Conservation (phyloP, 2,888 invertebrate species). For the Achlya flavicornis region DNA sequence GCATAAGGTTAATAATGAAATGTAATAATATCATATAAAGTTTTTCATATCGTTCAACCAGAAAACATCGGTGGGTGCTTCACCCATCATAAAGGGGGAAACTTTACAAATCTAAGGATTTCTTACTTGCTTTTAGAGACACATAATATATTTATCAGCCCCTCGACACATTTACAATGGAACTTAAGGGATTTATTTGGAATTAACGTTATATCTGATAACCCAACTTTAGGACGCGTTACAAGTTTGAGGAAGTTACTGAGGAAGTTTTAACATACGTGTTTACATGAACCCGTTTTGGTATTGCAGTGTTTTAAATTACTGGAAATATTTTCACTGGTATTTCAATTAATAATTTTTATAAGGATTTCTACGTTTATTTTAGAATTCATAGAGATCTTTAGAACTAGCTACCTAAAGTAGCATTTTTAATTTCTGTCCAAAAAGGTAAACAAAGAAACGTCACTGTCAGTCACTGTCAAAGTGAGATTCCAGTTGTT, state of each 20-base stretch:
- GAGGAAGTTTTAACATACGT: conserved; percentile 35
- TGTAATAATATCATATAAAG: conserved; percentile 47
- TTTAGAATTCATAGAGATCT: no score
- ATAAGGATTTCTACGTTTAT: no score
- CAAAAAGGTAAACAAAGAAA: no score
- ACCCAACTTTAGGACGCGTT: conserved; percentile 41
- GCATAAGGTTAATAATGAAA: conserved; percentile 43
- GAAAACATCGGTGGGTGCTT: conserved; percentile 77
- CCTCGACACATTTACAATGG: conserved; percentile 78
- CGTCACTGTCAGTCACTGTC: no score
- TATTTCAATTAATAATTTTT: background rate
- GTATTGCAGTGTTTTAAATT: no score
- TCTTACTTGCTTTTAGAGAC: conserved; percentile 77
- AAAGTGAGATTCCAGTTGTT: no score
- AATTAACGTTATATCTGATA: conserved; percentile 63
- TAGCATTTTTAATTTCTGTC: no score
- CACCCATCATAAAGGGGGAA: conserved; percentile 80
- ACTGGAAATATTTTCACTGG: conserved; percentile 15
- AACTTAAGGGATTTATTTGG: conserved; percentile 64
- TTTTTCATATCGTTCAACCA: conserved; percentile 77
- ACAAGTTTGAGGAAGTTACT: conserved; percentile 28
- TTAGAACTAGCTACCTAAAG: no score
- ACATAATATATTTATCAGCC: conserved; percentile 82
- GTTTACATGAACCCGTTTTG: conserved; percentile 28
- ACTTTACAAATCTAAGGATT: conserved; percentile 82